A percentile compares a stretch with the other conserved stretches of the same genome.
Evolutionary conservation across 2,797 vertebrate species (phyloP).

Genomic region (Lagodon rhomboides): DNA sequence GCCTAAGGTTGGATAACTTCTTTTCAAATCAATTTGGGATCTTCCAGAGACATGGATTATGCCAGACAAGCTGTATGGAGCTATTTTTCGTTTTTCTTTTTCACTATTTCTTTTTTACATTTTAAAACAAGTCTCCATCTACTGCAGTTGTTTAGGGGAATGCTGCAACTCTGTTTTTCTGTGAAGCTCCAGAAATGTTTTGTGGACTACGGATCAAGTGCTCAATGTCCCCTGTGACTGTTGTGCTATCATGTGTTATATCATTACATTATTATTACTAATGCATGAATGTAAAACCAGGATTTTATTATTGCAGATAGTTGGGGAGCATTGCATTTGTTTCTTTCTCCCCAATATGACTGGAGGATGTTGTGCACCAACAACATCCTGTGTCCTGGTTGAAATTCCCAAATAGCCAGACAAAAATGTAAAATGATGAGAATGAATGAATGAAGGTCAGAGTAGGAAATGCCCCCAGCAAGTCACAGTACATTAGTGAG

Average conservation of each 20-base stretch:
- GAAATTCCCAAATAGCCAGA: constrained; percentile 2
- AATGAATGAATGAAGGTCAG: constrained; percentile 36
- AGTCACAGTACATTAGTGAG: constrained; percentile 23
- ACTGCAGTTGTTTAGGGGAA: no score
- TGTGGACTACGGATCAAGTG: background rate
- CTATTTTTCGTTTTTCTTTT: no score
- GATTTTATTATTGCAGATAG: background rate
- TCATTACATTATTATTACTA: background rate
- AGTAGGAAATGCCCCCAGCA: constrained; percentile 4
- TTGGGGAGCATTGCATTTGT: no score
- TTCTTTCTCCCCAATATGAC: no score
- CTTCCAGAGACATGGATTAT: no score
- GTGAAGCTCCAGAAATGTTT: no score
- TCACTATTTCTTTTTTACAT: no score
- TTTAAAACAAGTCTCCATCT: no score
- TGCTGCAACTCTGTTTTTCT: no score
- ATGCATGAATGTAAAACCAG: background rate
- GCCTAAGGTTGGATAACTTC: no score
- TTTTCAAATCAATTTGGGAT: no score
- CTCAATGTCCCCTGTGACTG: background rate
- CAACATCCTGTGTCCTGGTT: constrained; percentile 11
- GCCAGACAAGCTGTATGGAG: no score
- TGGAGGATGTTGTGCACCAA: background rate
- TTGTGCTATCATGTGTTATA: background rate
- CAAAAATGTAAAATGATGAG: background rate